phyloP scores from a whole-genome alignment of 2,888 invertebrate genomes.

The Cryptus armator region DNA sequence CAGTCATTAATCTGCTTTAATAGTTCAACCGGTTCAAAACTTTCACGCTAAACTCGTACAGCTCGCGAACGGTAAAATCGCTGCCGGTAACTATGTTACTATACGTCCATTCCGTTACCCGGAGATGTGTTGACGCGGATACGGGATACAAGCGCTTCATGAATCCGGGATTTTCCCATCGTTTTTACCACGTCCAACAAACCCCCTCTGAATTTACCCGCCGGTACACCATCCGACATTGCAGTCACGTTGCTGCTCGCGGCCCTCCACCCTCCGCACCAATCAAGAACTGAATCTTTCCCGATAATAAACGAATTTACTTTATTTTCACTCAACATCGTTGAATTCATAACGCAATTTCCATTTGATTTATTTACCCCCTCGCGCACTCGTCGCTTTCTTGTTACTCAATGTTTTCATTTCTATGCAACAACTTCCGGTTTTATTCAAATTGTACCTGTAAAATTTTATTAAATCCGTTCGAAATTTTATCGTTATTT shows the following conservation, averaged over 20 bases:
- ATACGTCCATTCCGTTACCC: neutral
- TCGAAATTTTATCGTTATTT: too few species aligned
- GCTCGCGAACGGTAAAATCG: neutral
- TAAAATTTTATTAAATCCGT: too few species aligned
- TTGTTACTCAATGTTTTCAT: too few species aligned
- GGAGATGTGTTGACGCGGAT: constrained; percentile 19
- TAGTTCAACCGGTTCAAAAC: constrained; percentile 6
- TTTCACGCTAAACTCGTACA: neutral
- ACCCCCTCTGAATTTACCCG: neutral
- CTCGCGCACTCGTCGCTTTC: neutral
- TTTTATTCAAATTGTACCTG: too few species aligned
- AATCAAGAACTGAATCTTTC: constrained; percentile 45
- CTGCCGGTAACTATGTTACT: neutral
- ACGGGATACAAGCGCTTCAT: constrained; percentile 16
- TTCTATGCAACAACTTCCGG: too few species aligned
- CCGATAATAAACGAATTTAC: constrained; percentile 41
- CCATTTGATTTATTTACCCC: constrained; percentile 17
- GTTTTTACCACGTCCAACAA: constrained; percentile 8
- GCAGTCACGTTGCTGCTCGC: constrained; percentile 43
- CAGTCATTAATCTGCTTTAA: neutral
- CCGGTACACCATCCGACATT: constrained; percentile 7
- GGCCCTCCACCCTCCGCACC: constrained; percentile 22
- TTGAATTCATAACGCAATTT: constrained; percentile 14
- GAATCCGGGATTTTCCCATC: constrained; percentile 41
- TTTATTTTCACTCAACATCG: constrained; percentile 26